Evolutionary conservation across 2,113 vertebrate genomes (phyloP), one percentile per base, ranked within the genome.

Genomic region (Vanacampus margaritifer): DNA sequence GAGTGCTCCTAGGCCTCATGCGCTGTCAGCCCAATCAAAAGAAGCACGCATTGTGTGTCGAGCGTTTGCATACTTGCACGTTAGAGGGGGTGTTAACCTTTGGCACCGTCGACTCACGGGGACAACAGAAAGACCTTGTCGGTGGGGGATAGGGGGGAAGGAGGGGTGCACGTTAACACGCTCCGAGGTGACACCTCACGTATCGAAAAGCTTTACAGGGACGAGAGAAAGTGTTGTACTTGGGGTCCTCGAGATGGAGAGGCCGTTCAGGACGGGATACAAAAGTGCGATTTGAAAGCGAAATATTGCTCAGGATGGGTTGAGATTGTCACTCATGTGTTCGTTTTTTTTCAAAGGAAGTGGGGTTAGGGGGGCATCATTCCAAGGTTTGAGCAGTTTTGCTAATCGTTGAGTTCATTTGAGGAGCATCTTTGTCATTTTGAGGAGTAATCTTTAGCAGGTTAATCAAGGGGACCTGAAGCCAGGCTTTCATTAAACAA

Each of bases 61-160:
- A 79, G 76, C 84, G 87, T 90, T 90, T 90, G 87, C 89, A 89
- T 90, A 88, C 84, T 90, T 85, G 76, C 79, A 79, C 67, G 76
- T 83, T 75, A 81, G 81, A 88, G 73, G 77, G 85, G 80, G 83
- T 88, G 84, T 89, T 89, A 78, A 89, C 89, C 89, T 89, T 77
- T 88, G 88, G 85, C 89, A 88, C 84, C 58, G 54, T n/a, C 0
- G 65, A 86, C 83, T 79, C 75, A 59, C 73, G 79, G 45, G 72
- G 84, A 89, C 85, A 87, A 87, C 82, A 87, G 86, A 84, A 79
- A 82, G 69, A 83, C 81, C 86, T 88, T 80, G 69, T 80, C 71
- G 26, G 16, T 26, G 9, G 16, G 54, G 26, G 26, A 2, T 6
- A 8, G 37, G 17, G 24, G 73, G 66, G n/a, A n/a, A n/a, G n/a